Evolutionary conservation across 2,113 vertebrate species (phyloP).

Genomic region (Bucco capensis): DNA sequence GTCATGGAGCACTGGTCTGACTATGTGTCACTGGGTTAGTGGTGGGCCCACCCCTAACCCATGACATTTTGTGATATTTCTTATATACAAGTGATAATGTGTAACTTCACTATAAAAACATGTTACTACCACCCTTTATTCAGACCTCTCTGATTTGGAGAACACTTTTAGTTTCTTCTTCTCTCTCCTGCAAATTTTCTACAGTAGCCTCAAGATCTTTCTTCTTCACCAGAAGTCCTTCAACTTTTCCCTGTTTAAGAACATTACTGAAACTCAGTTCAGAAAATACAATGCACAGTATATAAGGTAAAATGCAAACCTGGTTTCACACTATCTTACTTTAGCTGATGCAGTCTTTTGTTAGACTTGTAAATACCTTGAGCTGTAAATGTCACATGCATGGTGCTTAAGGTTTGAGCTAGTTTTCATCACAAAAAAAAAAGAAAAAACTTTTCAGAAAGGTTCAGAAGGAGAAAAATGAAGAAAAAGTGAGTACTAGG

Average conservation of each 20-base stretch:
- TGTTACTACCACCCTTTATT: neutral
- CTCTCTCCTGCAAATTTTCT: slow-evolving; percentile 71
- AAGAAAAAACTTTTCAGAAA: neutral
- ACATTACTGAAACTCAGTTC: neutral
- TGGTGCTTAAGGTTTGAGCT: neutral
- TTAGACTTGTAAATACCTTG: neutral
- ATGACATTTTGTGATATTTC: neutral
- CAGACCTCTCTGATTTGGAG: slow-evolving; percentile 73
- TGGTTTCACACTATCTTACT: neutral
- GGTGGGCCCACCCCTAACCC: no score
- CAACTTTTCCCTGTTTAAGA: slow-evolving; percentile 70
- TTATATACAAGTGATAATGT: neutral
- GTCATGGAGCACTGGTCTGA: neutral
- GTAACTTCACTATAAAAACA: neutral
- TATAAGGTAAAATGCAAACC: neutral
- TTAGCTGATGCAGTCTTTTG: neutral
- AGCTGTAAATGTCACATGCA: neutral
- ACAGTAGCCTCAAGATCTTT: slow-evolving; percentile 63
- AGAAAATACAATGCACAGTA: neutral
- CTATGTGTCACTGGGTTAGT: no score
- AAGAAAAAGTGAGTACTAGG: neutral
- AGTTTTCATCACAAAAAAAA: neutral
- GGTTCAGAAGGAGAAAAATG: neutral
- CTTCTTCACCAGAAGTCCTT: slow-evolving; percentile 69
- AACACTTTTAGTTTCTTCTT: slow-evolving; percentile 64